Percentiles rank a stretch among this genome's conserved stretches.
phyloP scores from a whole-genome alignment of 2,113 vertebrate species.

The Neofelis nebulosa region DNA sequence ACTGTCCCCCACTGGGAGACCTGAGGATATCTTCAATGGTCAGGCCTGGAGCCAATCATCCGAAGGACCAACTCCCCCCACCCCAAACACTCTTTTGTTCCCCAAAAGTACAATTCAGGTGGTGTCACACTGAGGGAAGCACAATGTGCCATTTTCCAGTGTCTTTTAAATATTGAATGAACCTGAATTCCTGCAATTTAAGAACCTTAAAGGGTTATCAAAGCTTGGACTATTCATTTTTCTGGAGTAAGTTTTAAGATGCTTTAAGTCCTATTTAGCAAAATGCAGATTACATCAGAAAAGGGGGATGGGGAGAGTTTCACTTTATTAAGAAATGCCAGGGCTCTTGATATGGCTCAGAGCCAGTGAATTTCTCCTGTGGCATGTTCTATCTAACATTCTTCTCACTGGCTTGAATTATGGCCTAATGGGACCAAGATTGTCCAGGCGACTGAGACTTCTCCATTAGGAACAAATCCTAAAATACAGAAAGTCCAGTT shows the following conservation, averaged over 20 bases:
- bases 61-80: background rate
- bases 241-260: constrained; percentile 16
- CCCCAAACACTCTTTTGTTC: background rate
- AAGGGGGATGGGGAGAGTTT: background rate
- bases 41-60: background rate
- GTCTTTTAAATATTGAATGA: background rate
- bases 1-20: background rate
- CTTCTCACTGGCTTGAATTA: background rate
- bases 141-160: background rate
- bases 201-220: background rate
- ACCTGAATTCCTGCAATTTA: background rate
- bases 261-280: constrained; percentile 29
- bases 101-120: background rate
- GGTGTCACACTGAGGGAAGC: background rate
- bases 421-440: background rate
- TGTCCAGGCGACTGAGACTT: background rate
- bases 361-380: background rate
- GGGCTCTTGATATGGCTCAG: background rate
- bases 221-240: background rate
- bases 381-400: background rate
- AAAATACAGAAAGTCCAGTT: background rate
- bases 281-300: constrained; percentile 46
- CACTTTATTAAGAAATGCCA: constrained; percentile 28
- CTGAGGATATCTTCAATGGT: background rate
- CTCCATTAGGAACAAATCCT: background rate